A percentile compares a stretch with the other conserved stretches of the same genome.
phyloP scores from a whole-genome alignment of 1,140 invertebrate species.

The Drosophila lowei region DNA sequence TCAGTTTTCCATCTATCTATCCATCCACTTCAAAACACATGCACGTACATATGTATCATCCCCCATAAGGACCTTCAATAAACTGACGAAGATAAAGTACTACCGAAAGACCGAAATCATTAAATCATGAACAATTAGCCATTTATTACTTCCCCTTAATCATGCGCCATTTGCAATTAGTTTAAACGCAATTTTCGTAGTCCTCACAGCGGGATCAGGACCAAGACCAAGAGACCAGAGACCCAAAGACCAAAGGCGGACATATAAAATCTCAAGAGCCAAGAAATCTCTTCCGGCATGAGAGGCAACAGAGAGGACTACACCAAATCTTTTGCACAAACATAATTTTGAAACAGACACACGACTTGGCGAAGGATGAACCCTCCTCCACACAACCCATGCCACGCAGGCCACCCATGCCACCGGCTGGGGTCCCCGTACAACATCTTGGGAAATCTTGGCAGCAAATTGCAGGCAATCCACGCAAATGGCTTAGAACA shows the following conservation, averaged over 20 bases:
- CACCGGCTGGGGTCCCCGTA: background rate
- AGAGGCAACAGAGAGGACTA: slow-evolving; percentile 23
- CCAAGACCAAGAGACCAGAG: slow-evolving; percentile 6
- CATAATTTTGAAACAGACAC: slow-evolving; percentile 82
- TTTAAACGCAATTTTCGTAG: slow-evolving; percentile 77
- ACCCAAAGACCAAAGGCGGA: slow-evolving; percentile 23
- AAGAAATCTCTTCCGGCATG: slow-evolving; percentile 58
- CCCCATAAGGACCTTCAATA: slow-evolving; percentile 13
- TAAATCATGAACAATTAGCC: slow-evolving; percentile 78
- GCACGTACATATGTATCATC: background rate
- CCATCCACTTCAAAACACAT: background rate
- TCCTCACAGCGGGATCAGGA: slow-evolving; percentile 55
- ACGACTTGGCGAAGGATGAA: slow-evolving; percentile 44
- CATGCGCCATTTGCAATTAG: slow-evolving; percentile 81
- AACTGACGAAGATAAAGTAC: slow-evolving; percentile 25
- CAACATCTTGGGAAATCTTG: slow-evolving; percentile 73
- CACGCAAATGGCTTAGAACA: slow-evolving; percentile 82
- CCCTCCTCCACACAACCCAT: background rate
- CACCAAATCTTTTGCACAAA: slow-evolving; percentile 79
- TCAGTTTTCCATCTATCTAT: background rate
- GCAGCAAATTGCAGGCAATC: slow-evolving; percentile 82
- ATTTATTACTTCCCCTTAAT: slow-evolving; percentile 78
- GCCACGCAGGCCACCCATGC: background rate
- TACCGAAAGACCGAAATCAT: slow-evolving; percentile 54
- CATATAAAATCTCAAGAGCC: slow-evolving; percentile 59